These are phyloP conservation scores for Chionoecetes opilio DNA, from an alignment of 1,140 invertebrate genomes.

Conservation along the genomic window DNA sequence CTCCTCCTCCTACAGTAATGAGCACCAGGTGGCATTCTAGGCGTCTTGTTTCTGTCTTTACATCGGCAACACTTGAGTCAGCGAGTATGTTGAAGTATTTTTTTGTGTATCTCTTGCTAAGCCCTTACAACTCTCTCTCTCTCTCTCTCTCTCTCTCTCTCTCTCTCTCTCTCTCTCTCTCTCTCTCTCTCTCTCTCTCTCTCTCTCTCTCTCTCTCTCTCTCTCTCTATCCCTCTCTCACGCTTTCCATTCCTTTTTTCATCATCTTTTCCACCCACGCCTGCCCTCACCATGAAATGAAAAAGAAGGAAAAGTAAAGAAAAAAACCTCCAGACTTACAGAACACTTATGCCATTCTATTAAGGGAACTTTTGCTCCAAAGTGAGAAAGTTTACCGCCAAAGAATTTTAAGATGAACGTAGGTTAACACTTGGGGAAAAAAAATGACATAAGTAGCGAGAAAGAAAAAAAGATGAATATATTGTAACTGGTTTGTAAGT, in stretches of 20 bases:
- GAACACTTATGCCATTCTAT: neutral
- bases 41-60: neutral
- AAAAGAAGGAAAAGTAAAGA: no score
- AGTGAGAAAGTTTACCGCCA: neutral
- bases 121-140: neutral
- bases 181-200: constrained; percentile 8
- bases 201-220: constrained; percentile 8
- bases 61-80: neutral
- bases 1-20: neutral
- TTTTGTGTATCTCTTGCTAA: no score
- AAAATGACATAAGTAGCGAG: neutral
- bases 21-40: neutral
- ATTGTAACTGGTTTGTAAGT: no score
- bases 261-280: neutral
- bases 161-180: constrained; percentile 15
- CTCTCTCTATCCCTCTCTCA: no score
- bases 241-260: neutral
- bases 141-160: constrained; percentile 27
- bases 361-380: neutral
- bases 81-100: no score
- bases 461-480: no score
- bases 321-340: neutral
- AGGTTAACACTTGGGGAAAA: neutral
- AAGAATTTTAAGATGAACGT: neutral
- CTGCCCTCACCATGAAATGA: no score